These are phyloP conservation scores for Phyllopteryx taeniolatus DNA, from an alignment of 2,113 vertebrate species.

Conservation along the genomic window DNA sequence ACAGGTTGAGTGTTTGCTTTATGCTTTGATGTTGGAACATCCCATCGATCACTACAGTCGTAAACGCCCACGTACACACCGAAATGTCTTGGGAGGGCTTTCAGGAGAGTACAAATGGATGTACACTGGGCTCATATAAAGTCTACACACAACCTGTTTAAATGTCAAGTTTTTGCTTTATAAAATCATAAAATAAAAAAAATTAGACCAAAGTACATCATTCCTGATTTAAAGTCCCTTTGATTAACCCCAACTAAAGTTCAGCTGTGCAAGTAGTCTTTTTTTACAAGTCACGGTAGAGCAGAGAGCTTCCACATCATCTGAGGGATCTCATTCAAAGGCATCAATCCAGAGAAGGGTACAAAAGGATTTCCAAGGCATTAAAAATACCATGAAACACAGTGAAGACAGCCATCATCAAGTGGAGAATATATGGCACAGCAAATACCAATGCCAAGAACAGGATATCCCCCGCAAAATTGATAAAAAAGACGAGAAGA, in stretches of 20 bases:
- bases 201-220: no score
- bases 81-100: neutral
- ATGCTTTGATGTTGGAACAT: neutral
- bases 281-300: no score
- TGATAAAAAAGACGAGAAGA: neutral
- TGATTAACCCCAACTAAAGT: no score
- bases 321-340: no score
- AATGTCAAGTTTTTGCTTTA: no score
- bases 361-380: neutral
- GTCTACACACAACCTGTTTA: neutral
- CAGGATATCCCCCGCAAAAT: neutral
- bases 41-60: constrained; percentile 14
- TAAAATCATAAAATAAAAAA: no score
- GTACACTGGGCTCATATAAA: neutral
- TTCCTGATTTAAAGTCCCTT: no score
- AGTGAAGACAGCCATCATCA: no score
- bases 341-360: neutral
- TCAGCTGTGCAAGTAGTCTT: no score
- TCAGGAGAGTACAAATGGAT: neutral
- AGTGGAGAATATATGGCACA: neutral
- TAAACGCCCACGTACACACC: neutral
- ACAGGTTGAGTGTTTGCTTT: neutral
- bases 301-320: no score
- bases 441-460: no score
- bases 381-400: neutral